Percentiles rank a stretch among this genome's conserved stretches.
These are phyloP conservation scores for Centropristis striata DNA, from an alignment of 2,113 vertebrate genomes.

Conservation along the genomic window DNA sequence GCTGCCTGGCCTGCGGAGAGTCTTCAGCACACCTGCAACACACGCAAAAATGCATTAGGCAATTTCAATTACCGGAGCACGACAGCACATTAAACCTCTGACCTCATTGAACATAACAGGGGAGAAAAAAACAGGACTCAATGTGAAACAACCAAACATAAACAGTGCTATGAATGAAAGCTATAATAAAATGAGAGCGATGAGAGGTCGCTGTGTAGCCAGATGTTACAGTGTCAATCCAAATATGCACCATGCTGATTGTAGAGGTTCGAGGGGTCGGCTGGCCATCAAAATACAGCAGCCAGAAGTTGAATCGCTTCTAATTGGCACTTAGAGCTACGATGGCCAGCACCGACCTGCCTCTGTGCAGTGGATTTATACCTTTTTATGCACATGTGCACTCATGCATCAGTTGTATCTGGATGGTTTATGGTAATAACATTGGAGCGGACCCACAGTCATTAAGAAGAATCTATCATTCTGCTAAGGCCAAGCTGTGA, in stretches of 20 bases:
- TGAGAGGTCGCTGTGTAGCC: background rate
- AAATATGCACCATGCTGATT: conserved; percentile 43
- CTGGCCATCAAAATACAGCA: conserved; percentile 44
- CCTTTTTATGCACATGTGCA: conserved; percentile 70
- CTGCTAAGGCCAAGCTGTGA: conserved; percentile 58
- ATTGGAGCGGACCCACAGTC: conserved; percentile 50
- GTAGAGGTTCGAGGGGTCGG: conserved; percentile 37
- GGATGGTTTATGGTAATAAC: conserved; percentile 76
- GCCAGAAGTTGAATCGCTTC: conserved; percentile 52
- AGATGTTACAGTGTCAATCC: conserved; percentile 35
- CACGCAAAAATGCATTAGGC: conserved; percentile 52
- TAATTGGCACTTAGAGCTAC: conserved; percentile 68
- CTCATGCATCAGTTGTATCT: conserved; percentile 63
- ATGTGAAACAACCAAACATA: conserved; percentile 43
- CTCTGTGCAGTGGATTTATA: conserved; percentile 47
- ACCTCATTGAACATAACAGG: conserved; percentile 36
- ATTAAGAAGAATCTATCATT: conserved; percentile 76
- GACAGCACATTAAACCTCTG: conserved; percentile 46
- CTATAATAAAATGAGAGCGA: conserved; percentile 11
- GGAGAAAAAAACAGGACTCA: background rate
- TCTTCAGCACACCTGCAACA: conserved; percentile 89
- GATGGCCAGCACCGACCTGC: conserved; percentile 46
- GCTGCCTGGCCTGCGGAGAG: conserved; percentile 84
- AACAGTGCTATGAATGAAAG: conserved; percentile 47
- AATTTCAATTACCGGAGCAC: conserved; percentile 52